phyloP scores from a whole-genome alignment of 92 coral and sea anemone species.

The Isaurus tuberculatus region DNA sequence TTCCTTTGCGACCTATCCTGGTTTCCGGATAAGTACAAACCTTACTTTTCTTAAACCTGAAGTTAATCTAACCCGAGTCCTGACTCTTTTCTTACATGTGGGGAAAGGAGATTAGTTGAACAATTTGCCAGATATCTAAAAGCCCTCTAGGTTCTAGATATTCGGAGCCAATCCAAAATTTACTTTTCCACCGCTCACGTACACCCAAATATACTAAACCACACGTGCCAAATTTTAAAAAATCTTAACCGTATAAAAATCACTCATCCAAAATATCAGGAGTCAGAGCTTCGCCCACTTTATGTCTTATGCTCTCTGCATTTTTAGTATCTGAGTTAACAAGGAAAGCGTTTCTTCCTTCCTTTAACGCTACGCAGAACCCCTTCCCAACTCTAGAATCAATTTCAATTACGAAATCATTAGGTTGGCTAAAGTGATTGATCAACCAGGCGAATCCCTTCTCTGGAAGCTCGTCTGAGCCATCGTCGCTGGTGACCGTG shows the following conservation, averaged over 20 bases:
- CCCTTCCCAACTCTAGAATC: constrained; percentile 1
- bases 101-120: too few species aligned
- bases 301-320: not conserved
- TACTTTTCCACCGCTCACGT: not conserved
- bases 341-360: not conserved
- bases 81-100: too few species aligned
- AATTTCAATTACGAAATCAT: not conserved
- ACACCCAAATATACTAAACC: not conserved
- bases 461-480: not conserved
- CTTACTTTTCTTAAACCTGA: too few species aligned
- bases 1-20: too few species aligned
- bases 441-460: not conserved
- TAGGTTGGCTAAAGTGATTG: not conserved
- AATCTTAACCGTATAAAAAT: not conserved
- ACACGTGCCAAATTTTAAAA: not conserved
- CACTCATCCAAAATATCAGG: not conserved
- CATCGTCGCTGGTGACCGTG: not conserved
- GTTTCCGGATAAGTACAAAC: too few species aligned
- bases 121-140: too few species aligned
- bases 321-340: not conserved
- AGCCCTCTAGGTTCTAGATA: too few species aligned
- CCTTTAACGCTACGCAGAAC: not conserved
- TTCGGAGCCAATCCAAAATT: not conserved
- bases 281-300: not conserved
- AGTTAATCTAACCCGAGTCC: too few species aligned